Conservation (phyloP, 2,797 vertebrate species). For the Notamacropus eugenii region DNA sequence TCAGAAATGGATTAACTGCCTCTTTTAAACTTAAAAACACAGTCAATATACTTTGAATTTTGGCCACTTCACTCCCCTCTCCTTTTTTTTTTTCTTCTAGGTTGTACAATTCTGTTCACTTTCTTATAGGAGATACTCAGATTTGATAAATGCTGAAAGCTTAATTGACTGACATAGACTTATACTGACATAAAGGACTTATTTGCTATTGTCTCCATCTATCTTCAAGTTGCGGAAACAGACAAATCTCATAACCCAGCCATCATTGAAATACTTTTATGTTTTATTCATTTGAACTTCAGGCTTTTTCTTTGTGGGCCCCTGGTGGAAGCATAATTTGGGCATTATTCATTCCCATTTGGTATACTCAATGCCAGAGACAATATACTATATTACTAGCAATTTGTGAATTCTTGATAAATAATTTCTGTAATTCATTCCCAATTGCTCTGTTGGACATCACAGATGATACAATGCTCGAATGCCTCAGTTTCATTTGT, state of each 20-base stretch:
- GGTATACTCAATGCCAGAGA: constrained; percentile 21
- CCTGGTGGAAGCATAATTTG: constrained; percentile 53
- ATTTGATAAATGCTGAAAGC: constrained; percentile 38
- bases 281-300: constrained; percentile 68
- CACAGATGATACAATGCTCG: constrained; percentile 42
- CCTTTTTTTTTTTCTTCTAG: not conserved
- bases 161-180: constrained; percentile 60
- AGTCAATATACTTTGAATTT: constrained; percentile 18
- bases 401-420: constrained; percentile 56
- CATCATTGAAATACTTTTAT: constrained; percentile 61
- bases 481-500: constrained; percentile 45
- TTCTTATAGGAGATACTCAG: constrained; percentile 30
- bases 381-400: constrained; percentile 45
- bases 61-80: constrained; percentile 33
- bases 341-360: constrained; percentile 52
- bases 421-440: constrained; percentile 49
- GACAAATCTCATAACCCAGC: constrained; percentile 53
- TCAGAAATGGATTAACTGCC: constrained; percentile 12
- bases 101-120: constrained; percentile 38
- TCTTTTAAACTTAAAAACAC: constrained; percentile 42
- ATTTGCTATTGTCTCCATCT: constrained; percentile 34
- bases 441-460: constrained; percentile 52
- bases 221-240: constrained; percentile 37
- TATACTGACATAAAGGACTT: constrained; percentile 41
- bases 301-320: constrained; percentile 56